Conservation (phyloP, 2,797 vertebrate genomes). For the Falco novaeseelandiae region DNA sequence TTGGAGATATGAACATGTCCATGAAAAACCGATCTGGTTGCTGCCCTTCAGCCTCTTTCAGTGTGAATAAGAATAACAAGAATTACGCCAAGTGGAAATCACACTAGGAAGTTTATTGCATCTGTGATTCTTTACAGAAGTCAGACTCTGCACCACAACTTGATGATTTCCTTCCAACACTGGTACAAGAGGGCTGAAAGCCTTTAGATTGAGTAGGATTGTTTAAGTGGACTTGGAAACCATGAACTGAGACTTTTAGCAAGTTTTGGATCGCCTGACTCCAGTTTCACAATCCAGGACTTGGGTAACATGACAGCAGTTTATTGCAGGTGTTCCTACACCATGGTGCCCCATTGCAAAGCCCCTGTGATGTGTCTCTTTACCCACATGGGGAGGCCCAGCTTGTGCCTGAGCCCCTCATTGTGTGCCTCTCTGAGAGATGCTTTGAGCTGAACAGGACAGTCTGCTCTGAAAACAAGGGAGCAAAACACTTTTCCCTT, state of each 20-base stretch:
- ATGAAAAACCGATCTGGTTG: not conserved
- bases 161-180: not conserved
- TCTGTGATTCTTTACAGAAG: not conserved
- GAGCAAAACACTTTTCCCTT: not conserved
- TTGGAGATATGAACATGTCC: not conserved
- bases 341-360: rapidly evolving
- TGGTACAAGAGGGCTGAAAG: not conserved
- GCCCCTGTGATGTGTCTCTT: not conserved
- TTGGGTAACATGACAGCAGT: not conserved
- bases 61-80: not conserved
- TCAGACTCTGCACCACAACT: not conserved
- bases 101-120: not conserved
- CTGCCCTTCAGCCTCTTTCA: not conserved
- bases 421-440: not conserved
- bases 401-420: not conserved
- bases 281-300: not conserved
- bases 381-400: not conserved
- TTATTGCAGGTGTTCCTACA: not conserved
- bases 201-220: not conserved
- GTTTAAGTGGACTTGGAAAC: not conserved
- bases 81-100: not conserved
- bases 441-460: not conserved
- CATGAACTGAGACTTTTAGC: not conserved
- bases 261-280: not conserved
- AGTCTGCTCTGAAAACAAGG: not conserved